A percentile compares a stretch with the other conserved stretches of the same genome.
Evolutionary conservation across 1,140 invertebrate genomes (phyloP).

Genomic region (Zaprionus lachaisei): DNA sequence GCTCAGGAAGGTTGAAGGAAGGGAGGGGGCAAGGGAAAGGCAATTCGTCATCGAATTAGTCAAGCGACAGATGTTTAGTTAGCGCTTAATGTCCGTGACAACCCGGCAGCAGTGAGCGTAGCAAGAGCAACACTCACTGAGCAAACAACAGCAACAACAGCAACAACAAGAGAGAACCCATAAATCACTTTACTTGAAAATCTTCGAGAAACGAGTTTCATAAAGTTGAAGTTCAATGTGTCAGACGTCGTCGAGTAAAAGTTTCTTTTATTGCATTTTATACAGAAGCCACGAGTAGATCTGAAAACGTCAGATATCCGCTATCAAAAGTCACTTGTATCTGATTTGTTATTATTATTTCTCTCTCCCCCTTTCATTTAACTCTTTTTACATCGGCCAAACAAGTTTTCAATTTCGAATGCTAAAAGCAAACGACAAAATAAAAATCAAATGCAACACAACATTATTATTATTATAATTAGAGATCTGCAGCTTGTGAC

Average conservation of each 20-base stretch:
- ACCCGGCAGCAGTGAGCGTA: constrained; percentile 17
- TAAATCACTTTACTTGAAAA: constrained; percentile 63
- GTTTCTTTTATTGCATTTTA: constrained; percentile 34
- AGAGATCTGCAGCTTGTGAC: constrained; percentile 53
- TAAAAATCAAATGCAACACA: constrained; percentile 45
- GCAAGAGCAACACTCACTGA: constrained; percentile 7
- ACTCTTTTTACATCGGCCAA: constrained; percentile 36
- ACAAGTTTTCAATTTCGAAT: constrained; percentile 64
- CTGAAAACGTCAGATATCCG: constrained; percentile 36
- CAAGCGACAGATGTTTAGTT: constrained; percentile 54
- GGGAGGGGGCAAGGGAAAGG: background rate
- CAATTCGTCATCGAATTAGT: constrained; percentile 62
- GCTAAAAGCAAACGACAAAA: constrained; percentile 33
- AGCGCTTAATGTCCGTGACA: constrained; percentile 57
- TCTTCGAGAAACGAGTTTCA: constrained; percentile 65
- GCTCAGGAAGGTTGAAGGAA: too few species aligned
- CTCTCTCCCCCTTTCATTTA: constrained; percentile 19
- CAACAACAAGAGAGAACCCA: constrained; percentile 23
- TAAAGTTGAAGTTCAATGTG: constrained; percentile 70
- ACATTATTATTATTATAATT: constrained; percentile 81
- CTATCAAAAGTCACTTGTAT: constrained; percentile 49
- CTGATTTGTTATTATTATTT: constrained; percentile 18
- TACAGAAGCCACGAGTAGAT: constrained; percentile 60
- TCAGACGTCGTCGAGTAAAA: constrained; percentile 67
- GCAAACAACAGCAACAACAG: constrained; percentile 24